Base-by-base conservation (phyloP, 2,797 vertebrate species). In the Cichlasoma orientale region DNA sequence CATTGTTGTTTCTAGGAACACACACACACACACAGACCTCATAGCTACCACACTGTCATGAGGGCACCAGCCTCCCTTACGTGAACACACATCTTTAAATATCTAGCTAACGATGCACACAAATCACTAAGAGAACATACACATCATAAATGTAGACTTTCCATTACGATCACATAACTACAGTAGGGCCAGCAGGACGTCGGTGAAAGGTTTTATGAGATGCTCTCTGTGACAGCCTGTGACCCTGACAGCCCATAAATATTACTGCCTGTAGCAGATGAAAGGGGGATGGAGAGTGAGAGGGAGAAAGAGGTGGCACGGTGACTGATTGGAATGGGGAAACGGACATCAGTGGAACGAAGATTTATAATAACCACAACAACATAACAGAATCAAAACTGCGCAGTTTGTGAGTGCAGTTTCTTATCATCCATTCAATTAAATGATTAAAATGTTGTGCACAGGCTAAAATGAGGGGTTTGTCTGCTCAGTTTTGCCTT, bases 161-260 rank as follows among this genome's bases (percentile, higher is more conserved):
- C 82, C 56, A 82, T 92, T 89, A 92, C 69, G 77, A 90, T 91
- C 88, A 74, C 83, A 87, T 91, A 89, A 92, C 85, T 80, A 78
- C 84, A 86, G 88, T 8, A 31, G 78, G 79, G 80, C 75, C 85
- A 74, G 86, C 82, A 79, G 87, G 84, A 88, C 82, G 74, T 61
- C 10, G 76, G 84, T 82, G 86, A 90, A 77, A 88, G 82, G 86
- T 61, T 92, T 92, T 91, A 92, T 80, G 89, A 85, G 82, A 77
- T 83, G 83, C 77, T 86, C 75, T 80, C 77, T 66, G 76, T 89
- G 82, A 84, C 86, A 82, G 86, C 78, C 78, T 81, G 75, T 82
- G 86, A 92, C 85, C 92, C 90, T 74, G 85, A 79, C 88, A 75
- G 78, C 55, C 86, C 85, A 82, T 93, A 92, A 90, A 90, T 89